Conservation (phyloP, 2,113 vertebrate genomes). For the Paraplagusia blochii region DNA sequence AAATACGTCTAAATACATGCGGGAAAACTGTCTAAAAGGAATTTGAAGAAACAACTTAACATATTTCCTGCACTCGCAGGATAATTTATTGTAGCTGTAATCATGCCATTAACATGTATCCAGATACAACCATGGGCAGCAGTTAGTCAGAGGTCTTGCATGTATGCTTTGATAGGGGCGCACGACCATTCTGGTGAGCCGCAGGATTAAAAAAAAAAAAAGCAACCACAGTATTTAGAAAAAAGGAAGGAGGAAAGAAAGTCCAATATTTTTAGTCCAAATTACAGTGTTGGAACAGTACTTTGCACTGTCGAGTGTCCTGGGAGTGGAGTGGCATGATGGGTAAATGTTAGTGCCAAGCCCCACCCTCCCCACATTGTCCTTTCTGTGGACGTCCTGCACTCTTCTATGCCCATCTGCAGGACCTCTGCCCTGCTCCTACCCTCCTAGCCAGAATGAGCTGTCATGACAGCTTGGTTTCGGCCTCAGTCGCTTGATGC, state of each 20-base stretch:
- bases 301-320: constrained; percentile 77
- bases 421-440: constrained; percentile 53
- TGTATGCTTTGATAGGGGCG: constrained; percentile 73
- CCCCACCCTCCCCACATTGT: constrained; percentile 74
- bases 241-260: constrained; percentile 80
- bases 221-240: constrained; percentile 75
- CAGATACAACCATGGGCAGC: constrained; percentile 50
- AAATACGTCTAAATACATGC: no score
- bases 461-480: constrained; percentile 32
- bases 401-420: constrained; percentile 49
- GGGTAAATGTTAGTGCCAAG: constrained; percentile 72
- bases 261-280: constrained; percentile 84
- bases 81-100: constrained; percentile 16
- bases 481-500: constrained; percentile 35
- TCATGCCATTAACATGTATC: constrained; percentile 45
- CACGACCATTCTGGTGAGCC: constrained; percentile 78
- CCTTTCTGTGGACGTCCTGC: constrained; percentile 70
- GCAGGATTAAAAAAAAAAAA: constrained; percentile 67
- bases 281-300: constrained; percentile 82
- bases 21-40: no score
- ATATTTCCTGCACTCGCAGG: no score
- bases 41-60: no score
- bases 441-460: constrained; percentile 33
- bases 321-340: constrained; percentile 80
- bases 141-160: constrained; percentile 70